Percentiles rank a stretch among this genome's conserved stretches.
Evolutionary conservation across 2,888 invertebrate genomes (phyloP).

Genomic region (Unio pictorum): DNA sequence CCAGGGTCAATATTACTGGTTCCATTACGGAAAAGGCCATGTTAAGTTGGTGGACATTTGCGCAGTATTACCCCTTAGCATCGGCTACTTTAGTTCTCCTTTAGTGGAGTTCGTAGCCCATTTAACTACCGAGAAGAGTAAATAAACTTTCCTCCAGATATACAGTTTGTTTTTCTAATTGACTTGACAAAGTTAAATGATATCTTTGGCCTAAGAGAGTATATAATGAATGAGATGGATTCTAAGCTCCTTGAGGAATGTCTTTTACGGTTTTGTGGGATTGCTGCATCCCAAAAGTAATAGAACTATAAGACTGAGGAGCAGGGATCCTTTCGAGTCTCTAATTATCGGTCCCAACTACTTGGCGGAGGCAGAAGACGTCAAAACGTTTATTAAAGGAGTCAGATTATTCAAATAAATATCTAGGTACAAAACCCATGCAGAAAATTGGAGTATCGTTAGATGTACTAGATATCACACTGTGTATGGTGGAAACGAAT

Average conservation of each 20-base stretch:
- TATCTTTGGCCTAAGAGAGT: not conserved
- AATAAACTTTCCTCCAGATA: conserved; percentile 3
- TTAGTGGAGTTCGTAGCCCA: conserved; percentile 5
- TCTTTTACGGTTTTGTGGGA: conserved; percentile 6
- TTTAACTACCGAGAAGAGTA: conserved; percentile 1
- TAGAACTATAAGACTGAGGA: conserved; percentile 84
- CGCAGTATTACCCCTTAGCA: conserved; percentile 8
- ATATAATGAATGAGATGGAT: not conserved
- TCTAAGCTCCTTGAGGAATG: conserved; percentile 50
- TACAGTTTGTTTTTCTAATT: conserved; percentile 8
- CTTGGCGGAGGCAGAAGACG: conserved; percentile 74
- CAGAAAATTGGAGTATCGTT: no score
- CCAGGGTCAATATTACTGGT: not conserved
- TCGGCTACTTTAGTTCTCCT: conserved; percentile 2
- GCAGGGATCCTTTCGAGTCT: conserved; percentile 82
- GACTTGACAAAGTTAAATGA: not conserved
- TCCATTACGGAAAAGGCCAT: not conserved
- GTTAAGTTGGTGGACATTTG: not conserved
- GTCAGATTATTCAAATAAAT: not conserved
- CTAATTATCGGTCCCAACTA: conserved; percentile 93
- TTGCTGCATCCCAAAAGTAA: conserved; percentile 78
- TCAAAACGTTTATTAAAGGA: conserved; percentile 9
- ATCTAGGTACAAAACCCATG: no score
- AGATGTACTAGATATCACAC: no score
- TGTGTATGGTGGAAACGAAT: no score